phyloP scores from a whole-genome alignment of 2,797 vertebrate genomes.

The Lagocephalus sceleratus region DNA sequence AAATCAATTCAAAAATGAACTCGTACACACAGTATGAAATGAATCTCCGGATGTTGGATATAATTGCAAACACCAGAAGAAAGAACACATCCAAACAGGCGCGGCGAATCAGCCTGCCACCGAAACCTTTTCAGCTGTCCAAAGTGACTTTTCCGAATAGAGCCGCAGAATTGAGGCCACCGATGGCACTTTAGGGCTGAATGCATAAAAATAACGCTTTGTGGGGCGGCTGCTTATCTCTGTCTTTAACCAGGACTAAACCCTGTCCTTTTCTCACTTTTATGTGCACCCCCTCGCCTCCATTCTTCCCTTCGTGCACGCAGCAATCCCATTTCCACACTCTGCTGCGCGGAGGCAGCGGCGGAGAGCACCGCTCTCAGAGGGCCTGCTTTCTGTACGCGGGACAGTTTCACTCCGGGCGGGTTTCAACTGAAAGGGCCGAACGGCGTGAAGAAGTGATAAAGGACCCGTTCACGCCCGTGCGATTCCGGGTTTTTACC shows the following conservation, averaged over 20 bases:
- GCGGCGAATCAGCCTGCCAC: slow-evolving; percentile 20
- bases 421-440: slow-evolving; percentile 18
- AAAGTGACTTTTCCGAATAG: slow-evolving; percentile 63
- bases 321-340: slow-evolving; percentile 36
- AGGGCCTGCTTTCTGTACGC: slow-evolving; percentile 33
- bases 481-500: slow-evolving; percentile 69
- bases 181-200: slow-evolving; percentile 44
- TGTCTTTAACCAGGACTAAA: slow-evolving; percentile 44
- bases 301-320: slow-evolving; percentile 18
- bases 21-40: slow-evolving; percentile 17
- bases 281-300: not conserved
- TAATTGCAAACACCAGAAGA: slow-evolving; percentile 14
- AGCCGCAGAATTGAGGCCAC: slow-evolving; percentile 65
- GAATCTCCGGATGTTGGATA: slow-evolving; percentile 24
- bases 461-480: too few relatives aligned
- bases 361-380: slow-evolving; percentile 4
- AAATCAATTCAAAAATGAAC: slow-evolving; percentile 36
- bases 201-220: slow-evolving; percentile 48
- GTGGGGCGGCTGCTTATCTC: slow-evolving; percentile 44
- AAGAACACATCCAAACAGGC: not conserved
- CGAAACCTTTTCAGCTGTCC: slow-evolving; percentile 43
- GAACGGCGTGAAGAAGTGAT: not conserved
- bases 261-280: slow-evolving; percentile 18
- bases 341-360: not conserved
- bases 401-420: not conserved